phyloP scores from a whole-genome alignment of 2,888 invertebrate species.

The Calameuta idolon region DNA sequence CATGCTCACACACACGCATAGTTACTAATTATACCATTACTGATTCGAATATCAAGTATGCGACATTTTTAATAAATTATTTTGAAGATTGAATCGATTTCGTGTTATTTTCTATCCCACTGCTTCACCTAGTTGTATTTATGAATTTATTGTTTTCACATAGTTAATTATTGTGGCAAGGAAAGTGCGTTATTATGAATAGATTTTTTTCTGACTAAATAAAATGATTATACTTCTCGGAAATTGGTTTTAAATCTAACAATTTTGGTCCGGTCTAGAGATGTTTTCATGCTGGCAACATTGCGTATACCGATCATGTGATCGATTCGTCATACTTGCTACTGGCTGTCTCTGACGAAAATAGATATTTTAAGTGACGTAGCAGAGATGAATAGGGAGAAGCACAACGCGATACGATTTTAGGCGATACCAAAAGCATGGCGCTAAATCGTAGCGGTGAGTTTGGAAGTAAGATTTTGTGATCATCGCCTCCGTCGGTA shows the following conservation, averaged over 20 bases:
- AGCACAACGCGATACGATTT: too few species aligned
- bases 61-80: conserved; percentile 65
- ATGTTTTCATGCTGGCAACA: background rate
- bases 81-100: conserved; percentile 53
- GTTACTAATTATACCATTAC: conserved; percentile 60
- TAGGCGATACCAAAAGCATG: too few species aligned
- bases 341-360: too few species aligned
- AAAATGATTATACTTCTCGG: background rate
- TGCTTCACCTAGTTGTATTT: background rate
- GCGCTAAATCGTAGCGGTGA: too few species aligned
- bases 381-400: too few species aligned
- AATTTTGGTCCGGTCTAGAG: background rate
- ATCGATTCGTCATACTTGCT: too few species aligned
- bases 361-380: too few species aligned
- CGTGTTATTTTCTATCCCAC: conserved; percentile 26
- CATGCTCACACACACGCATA: conserved; percentile 60
- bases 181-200: background rate
- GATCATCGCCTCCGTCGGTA: too few species aligned
- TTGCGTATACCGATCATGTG: background rate
- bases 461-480: too few species aligned
- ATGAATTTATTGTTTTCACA: background rate
- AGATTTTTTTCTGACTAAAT: background rate
- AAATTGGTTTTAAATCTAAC: background rate
- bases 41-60: conserved; percentile 59
- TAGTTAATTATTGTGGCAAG: background rate